A percentile compares a stretch with the other conserved stretches of the same genome.
Evolutionary conservation across 2,797 vertebrate species (phyloP).

Genomic region (Gobionotothen gibberifrons): DNA sequence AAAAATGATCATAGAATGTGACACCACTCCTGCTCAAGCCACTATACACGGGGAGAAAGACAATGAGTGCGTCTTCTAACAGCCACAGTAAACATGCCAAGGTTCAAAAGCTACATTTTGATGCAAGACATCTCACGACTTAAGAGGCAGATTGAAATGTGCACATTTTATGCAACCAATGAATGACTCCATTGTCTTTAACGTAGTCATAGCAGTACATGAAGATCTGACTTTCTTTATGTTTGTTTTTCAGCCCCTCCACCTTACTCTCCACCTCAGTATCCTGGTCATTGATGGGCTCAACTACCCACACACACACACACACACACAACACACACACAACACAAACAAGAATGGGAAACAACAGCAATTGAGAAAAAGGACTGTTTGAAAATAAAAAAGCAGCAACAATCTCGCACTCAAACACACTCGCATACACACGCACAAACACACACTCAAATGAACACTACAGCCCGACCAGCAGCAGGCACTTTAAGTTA

Average conservation of each 20-base stretch:
- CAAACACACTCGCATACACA: constrained; percentile 22
- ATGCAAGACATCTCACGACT: too few relatives aligned
- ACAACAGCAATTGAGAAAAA: constrained; percentile 46
- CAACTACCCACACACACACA: constrained; percentile 22
- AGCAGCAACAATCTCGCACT: constrained; percentile 46
- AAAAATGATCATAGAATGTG: neutral
- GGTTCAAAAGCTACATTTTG: neutral
- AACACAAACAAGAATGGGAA: constrained; percentile 11
- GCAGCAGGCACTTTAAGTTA: constrained; percentile 66
- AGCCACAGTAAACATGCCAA: too few relatives aligned
- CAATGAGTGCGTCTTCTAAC: neutral
- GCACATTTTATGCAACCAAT: too few relatives aligned
- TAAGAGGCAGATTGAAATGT: too few relatives aligned
- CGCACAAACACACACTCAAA: constrained; percentile 16
- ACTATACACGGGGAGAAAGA: neutral
- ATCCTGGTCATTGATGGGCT: constrained; percentile 86
- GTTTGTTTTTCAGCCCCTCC: constrained; percentile 85
- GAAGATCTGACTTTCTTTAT: constrained; percentile 19
- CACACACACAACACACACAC: constrained; percentile 30
- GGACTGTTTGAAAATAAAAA: constrained; percentile 63
- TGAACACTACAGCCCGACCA: constrained; percentile 41
- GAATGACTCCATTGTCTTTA: neutral
- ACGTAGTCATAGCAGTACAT: neutral
- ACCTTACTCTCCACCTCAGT: constrained; percentile 89
- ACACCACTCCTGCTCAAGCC: neutral